Base-by-base conservation (phyloP, 2,113 vertebrate species). In the Ivindomyrus marchei region DNA sequence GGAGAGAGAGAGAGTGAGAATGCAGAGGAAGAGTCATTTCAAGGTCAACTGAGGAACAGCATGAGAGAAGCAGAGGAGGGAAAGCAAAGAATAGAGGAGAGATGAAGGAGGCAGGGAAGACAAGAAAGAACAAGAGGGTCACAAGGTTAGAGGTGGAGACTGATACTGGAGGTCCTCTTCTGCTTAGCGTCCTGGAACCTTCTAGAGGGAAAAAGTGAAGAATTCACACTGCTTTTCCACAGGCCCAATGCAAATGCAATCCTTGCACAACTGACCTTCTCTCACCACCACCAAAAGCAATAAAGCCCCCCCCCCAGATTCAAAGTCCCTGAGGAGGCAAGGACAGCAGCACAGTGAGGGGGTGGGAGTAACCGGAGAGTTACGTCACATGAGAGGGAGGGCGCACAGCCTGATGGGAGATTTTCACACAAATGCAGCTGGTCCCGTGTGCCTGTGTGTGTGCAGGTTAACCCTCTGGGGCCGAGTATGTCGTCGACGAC, bases 401-500 rank as follows among this genome's bases (percentile, higher is more conserved):
- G 50, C 49, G 80, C 85, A 87, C 27, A 53, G 85, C 27, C 85
- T 87, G 85, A 53, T 56, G 85, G 85, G 85, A 87, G 85, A 87
- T 87, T 87, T 87, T 87, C 85, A 87, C 85, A 87, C 85, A 87
- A 53, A 56, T 10, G 13, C n/a, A 87, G 50, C 27, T 53, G n/a
- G 24, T 39, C 85, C n/a, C 3, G 5, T 53, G 49, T 87, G 85
- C 31, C 27, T 53, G 27, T 36, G 17, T 87, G 27, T 31, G 7
- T 52, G 47, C 85, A 52, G 9, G 70, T 39, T 39, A 77, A 77
- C 70, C 31, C 31, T 31, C 31, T 31, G 31, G 31, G 31, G 31
- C 31, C 31, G 31, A 31, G 31, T 31, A 31, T 31, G 31, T 31
- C 31, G 31, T 31, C 0, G 31, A 31, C 0, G 31, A 31, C 31